Base-by-base conservation (phyloP, 2,113 vertebrate species). In the Cyprinodon brontotheroides region DNA sequence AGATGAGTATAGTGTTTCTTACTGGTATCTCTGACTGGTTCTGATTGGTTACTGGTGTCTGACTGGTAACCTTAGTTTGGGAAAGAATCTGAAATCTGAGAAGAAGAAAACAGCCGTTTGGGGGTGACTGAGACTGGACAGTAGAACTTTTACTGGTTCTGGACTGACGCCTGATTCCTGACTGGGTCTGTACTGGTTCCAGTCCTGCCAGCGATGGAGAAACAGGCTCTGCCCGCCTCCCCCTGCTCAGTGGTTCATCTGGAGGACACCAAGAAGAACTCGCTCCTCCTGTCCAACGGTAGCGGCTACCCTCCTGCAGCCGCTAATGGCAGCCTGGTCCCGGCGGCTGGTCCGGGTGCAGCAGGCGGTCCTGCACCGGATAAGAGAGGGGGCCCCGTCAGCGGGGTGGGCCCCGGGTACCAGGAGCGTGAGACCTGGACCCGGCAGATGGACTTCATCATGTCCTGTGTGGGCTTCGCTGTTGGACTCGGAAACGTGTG, bases 401-500 rank as follows among this genome's bases (percentile, higher is more conserved):
- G 45, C 0, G 79, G 57, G 22, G 59, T 29, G 65, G 63, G 62
- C 37, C 85, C 84, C 0, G 87, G 63, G 0, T 89, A 91, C 73
- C 93, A 79, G 5, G 93, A 94, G 82, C 89, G 96, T 15, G 96
- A 98, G 88, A 98, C 96, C 0, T 98, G 97, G 96, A 96, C 95
- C 10, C 93, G 96, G 75, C 96, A 98, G 92, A 97, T 98, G 97
- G 97, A 98, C 94, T 97, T 97, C 91, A 97, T 97, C 93, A 97
- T 97, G 96, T 97, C 96, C 66, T 97, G 96, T 65, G 96, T 97
- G 73, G 96, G 96, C 68, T 97, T 97, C 74, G 96, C 96, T 0
- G 96, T 97, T 57, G 96, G 96, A 48, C 93, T 97, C 17, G 96
- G 96, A 17, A 97, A 97, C 71, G 96, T 97, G 71, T 97, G 96